Evolutionary conservation across 2,113 vertebrate genomes (phyloP).

Genomic region (Chaetops frenatus): DNA sequence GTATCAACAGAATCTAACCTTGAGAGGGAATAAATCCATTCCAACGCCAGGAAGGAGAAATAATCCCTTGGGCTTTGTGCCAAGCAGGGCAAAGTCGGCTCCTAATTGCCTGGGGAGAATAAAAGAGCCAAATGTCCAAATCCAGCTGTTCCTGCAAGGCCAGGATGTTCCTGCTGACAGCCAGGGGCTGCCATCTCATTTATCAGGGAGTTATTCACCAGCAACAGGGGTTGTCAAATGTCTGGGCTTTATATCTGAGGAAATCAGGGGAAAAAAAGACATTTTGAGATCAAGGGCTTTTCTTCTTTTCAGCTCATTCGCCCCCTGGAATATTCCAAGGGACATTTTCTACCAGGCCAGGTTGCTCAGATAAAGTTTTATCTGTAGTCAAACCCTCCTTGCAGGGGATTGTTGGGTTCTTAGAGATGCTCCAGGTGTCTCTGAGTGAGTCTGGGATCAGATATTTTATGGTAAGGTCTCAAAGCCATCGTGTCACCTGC

Average conservation of each 20-base stretch:
- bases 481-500: neutral
- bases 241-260: neutral
- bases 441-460: neutral
- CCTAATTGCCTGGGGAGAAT: neutral
- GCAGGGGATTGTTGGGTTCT: neutral
- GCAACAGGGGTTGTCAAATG: rapidly evolving
- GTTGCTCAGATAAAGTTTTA: neutral
- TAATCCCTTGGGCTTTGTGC: neutral
- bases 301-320: rapidly evolving
- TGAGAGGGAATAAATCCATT: neutral
- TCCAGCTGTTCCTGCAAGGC: neutral
- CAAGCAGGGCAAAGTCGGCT: neutral
- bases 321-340: neutral
- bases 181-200: neutral
- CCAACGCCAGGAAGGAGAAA: neutral
- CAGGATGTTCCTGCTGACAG: neutral
- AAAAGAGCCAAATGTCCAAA: neutral
- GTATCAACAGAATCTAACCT: neutral
- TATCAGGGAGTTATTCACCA: neutral
- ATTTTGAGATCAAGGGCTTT: neutral
- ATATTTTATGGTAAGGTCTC: neutral
- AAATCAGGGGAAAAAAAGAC: neutral
- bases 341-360: rapidly evolving
- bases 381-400: neutral
- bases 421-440: neutral